Evolutionary conservation across 2,888 invertebrate genomes (phyloP).

Genomic region (Gymnoscelis rufifasciata): DNA sequence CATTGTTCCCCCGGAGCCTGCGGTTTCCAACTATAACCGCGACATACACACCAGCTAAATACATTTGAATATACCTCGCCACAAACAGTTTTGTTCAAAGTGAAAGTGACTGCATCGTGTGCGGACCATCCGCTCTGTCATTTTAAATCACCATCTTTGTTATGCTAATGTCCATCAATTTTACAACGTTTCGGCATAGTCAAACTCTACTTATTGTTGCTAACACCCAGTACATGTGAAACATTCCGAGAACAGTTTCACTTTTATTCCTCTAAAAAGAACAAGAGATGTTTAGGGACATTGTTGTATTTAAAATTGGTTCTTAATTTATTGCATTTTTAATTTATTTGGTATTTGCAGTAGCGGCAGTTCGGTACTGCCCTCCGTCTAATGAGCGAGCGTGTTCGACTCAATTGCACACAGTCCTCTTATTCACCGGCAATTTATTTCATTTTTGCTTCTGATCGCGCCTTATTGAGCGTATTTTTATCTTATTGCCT

Average conservation of each 20-base stretch:
- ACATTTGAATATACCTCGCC: slow-evolving; percentile 45
- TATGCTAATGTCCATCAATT: slow-evolving; percentile 69
- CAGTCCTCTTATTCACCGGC: slow-evolving; percentile 75
- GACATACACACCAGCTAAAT: slow-evolving; percentile 44
- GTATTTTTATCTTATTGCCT: slow-evolving; percentile 76
- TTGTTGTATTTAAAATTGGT: slow-evolving; percentile 29
- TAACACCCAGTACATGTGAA: slow-evolving; percentile 51
- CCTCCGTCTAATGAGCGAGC: slow-evolving; percentile 73
- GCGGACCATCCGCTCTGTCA: slow-evolving; percentile 53
- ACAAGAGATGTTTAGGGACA: slow-evolving; percentile 27
- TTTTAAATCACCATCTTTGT: slow-evolving; percentile 68
- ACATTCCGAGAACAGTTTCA: slow-evolving; percentile 54
- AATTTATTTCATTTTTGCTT: slow-evolving; percentile 80
- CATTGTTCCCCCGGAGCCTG: slow-evolving; percentile 60
- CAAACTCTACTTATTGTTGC: slow-evolving; percentile 52
- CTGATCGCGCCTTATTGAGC: slow-evolving; percentile 78
- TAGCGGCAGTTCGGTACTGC: slow-evolving; percentile 36
- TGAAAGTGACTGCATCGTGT: slow-evolving; percentile 63
- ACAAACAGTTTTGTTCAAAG: slow-evolving; percentile 43
- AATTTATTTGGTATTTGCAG: slow-evolving; percentile 31
- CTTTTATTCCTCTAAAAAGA: slow-evolving; percentile 42
- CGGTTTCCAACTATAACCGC: slow-evolving; percentile 62
- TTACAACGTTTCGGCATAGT: slow-evolving; percentile 68
- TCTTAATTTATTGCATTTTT: slow-evolving; percentile 34
- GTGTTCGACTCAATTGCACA: slow-evolving; percentile 78